These are phyloP conservation scores for Chironomus riparius DNA, from an alignment of 2,888 invertebrate species.

Conservation along the genomic window DNA sequence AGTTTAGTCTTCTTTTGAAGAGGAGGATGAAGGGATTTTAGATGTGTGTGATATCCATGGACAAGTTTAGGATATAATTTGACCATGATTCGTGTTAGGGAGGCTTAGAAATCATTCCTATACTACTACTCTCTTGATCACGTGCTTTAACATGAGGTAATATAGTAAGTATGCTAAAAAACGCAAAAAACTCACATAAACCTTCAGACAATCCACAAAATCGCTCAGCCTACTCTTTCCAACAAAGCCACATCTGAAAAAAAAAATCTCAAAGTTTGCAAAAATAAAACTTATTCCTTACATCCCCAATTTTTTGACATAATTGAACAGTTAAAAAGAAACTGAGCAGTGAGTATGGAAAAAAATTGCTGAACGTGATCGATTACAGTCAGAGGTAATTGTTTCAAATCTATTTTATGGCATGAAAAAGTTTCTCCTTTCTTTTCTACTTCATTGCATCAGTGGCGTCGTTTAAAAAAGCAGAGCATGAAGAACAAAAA, in stretches of 20 bases:
- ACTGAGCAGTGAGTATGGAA: not conserved
- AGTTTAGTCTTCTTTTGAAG: no score
- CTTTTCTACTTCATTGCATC: not conserved
- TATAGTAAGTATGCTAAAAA: no score
- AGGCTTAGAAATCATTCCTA: no score
- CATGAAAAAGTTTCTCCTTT: not conserved
- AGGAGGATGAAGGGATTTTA: no score
- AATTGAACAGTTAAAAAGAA: not conserved
- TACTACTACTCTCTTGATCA: no score
- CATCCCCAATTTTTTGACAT: not conserved
- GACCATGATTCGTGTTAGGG: no score
- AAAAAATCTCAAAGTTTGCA: not conserved
- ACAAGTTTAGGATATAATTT: no score
- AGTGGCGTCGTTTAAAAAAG: not conserved
- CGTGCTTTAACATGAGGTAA: no score
- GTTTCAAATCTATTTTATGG: constrained; percentile 5
- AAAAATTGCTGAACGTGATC: constrained; percentile 23
- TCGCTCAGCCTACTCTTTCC: not conserved
- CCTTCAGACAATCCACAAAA: not conserved
- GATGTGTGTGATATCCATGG: no score
- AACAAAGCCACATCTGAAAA: not conserved
- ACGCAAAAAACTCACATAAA: no score
- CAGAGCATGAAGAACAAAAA: not conserved
- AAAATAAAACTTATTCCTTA: not conserved
- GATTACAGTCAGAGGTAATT: constrained; percentile 21